Conservation (phyloP, 2,797 vertebrate genomes). For the Arnoldichthys spilopterus region DNA sequence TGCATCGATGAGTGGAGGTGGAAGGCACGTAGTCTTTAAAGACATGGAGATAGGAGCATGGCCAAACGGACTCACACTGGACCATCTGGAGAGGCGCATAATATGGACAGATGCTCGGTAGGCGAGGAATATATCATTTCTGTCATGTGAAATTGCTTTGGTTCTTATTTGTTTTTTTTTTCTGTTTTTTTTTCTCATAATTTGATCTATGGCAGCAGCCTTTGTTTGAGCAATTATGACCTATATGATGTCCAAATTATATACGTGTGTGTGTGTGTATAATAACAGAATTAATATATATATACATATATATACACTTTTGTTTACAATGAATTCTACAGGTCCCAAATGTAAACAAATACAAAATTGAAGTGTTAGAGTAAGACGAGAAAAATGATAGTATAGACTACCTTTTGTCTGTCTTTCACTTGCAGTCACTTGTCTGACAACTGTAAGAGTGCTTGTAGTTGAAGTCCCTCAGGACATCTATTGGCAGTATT, state of each 20-base stretch:
- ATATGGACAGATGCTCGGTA: slow-evolving; percentile 99
- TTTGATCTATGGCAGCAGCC: background rate
- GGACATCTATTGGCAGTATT: slow-evolving; percentile 39
- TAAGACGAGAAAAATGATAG: slow-evolving; percentile 32
- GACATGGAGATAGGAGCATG: slow-evolving; percentile 98
- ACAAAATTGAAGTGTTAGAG: no score
- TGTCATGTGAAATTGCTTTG: background rate
- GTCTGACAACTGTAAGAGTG: slow-evolving; percentile 34
- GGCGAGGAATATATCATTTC: slow-evolving; percentile 8
- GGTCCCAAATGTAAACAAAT: no score
- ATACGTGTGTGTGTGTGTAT: no score
- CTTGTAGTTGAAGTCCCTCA: slow-evolving; percentile 33
- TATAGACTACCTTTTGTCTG: slow-evolving; percentile 25
- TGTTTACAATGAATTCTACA: no score
- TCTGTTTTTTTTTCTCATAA: background rate
- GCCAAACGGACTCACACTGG: slow-evolving; percentile 97
- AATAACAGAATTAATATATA: no score
- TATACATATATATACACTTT: no score
- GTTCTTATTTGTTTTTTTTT: background rate
- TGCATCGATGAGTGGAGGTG: slow-evolving; percentile 94
- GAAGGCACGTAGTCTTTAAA: slow-evolving; percentile 93
- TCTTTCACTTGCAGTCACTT: slow-evolving; percentile 31
- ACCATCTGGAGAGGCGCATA: slow-evolving; percentile 97
- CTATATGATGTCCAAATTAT: no score
- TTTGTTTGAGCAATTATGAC: no score